These are phyloP conservation scores for Calameuta filiformis DNA, from an alignment of 2,888 invertebrate genomes.

Conservation along the genomic window DNA sequence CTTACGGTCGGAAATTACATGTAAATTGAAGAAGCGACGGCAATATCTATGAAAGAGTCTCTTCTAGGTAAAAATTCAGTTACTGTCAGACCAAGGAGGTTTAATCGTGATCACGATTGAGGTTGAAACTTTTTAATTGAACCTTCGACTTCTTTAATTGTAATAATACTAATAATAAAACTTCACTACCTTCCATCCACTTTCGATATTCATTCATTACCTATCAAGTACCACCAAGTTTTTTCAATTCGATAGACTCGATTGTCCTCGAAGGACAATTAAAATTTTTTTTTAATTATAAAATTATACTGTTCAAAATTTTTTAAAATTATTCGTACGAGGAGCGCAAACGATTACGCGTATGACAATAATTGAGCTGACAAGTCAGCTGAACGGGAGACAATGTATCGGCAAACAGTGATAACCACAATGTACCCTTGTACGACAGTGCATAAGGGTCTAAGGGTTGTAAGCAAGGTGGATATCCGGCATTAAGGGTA, in stretches of 20 bases:
- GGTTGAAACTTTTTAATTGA: not conserved
- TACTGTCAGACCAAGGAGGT: not conserved
- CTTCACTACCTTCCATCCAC: not conserved
- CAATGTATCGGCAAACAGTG: not conserved
- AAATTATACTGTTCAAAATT: no score
- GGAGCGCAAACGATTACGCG: not conserved
- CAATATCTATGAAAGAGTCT: not conserved
- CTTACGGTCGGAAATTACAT: not conserved
- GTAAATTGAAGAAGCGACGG: not conserved
- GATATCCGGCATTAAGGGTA: not conserved
- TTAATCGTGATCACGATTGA: not conserved
- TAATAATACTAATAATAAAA: no score
- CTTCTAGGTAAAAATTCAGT: not conserved
- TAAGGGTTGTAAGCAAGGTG: not conserved
- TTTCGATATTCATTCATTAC: not conserved
- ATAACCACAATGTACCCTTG: not conserved
- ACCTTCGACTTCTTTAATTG: not conserved
- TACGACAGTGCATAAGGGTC: not conserved
- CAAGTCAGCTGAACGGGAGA: no score
- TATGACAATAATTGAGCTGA: not conserved
- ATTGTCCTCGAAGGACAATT: not conserved
- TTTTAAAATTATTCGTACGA: not conserved
- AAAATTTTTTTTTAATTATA: not conserved
- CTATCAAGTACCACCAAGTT: not conserved
- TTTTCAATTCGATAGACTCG: not conserved